phyloP scores from a whole-genome alignment of 2,797 vertebrate species.

The Molossus alvarezi region DNA sequence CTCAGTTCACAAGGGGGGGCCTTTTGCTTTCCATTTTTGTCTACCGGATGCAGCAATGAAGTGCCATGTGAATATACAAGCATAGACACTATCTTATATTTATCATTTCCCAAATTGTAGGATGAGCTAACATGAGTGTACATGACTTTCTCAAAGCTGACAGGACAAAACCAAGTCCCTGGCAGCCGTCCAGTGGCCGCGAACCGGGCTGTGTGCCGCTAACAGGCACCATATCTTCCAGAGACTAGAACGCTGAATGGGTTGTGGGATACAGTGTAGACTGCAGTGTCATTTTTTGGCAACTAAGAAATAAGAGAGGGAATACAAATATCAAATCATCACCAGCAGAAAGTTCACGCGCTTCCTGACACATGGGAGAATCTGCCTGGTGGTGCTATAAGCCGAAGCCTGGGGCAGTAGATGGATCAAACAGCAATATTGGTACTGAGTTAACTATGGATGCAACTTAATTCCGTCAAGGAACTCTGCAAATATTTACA shows the following conservation, averaged over 20 bases:
- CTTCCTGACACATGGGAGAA: background rate
- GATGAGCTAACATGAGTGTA: conserved; percentile 36
- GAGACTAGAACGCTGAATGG: conserved; percentile 32
- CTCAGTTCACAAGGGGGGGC: conserved; percentile 20
- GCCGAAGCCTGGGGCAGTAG: background rate
- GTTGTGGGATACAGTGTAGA: background rate
- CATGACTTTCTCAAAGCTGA: conserved; percentile 43
- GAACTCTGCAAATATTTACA: background rate
- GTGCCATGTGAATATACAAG: background rate
- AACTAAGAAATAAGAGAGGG: conserved; percentile 44
- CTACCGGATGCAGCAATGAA: background rate
- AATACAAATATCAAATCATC: conserved; percentile 22
- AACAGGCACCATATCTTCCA: conserved; percentile 1
- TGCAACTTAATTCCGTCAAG: background rate
- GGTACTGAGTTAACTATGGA: background rate
- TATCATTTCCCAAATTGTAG: conserved; percentile 54
- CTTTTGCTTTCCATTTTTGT: conserved; percentile 43
- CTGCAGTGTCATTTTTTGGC: background rate
- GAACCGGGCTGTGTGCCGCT: conserved; percentile 18
- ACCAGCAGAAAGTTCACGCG: background rate
- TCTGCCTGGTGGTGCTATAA: background rate
- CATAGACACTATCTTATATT: conserved; percentile 26
- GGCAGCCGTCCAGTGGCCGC: background rate
- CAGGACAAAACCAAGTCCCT: conserved; percentile 51
- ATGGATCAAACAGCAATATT: background rate